Conservation (phyloP, 1,140 invertebrate genomes). For the Drosophila asahinai region DNA sequence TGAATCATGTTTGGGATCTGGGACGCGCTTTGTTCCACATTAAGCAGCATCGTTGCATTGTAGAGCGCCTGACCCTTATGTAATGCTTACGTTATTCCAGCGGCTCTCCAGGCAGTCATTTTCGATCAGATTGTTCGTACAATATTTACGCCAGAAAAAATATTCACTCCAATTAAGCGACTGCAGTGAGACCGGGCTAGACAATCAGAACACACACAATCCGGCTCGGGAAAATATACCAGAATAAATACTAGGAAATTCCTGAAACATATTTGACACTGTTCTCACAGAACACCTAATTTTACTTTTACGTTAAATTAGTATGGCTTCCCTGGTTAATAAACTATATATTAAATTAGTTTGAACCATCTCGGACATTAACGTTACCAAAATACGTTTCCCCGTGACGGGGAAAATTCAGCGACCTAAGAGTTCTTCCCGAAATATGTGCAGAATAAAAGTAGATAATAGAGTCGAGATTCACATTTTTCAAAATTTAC, state of each 20-base stretch:
- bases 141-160: slow-evolving; percentile 34
- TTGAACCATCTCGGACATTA: too few relatives aligned
- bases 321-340: too few relatives aligned
- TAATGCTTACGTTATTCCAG: slow-evolving; percentile 88
- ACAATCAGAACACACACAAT: neutral
- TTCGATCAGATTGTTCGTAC: slow-evolving; percentile 68
- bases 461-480: too few relatives aligned
- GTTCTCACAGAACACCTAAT: neutral
- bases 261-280: neutral
- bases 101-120: slow-evolving; percentile 88
- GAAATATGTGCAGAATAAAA: too few relatives aligned
- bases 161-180: slow-evolving; percentile 9
- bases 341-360: too few relatives aligned
- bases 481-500: neutral
- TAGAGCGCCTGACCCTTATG: neutral
- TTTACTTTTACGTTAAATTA: too few relatives aligned
- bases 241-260: slow-evolving; percentile 1
- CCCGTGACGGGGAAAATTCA: too few relatives aligned
- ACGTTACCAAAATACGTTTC: too few relatives aligned
- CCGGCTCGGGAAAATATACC: neutral
- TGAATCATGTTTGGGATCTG: slow-evolving; percentile 30
- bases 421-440: too few relatives aligned
- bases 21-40: slow-evolving; percentile 1
- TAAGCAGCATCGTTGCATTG: neutral
- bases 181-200: neutral